Evolutionary conservation across 2,113 vertebrate genomes (phyloP).

Genomic region (Calcarius ornatus): DNA sequence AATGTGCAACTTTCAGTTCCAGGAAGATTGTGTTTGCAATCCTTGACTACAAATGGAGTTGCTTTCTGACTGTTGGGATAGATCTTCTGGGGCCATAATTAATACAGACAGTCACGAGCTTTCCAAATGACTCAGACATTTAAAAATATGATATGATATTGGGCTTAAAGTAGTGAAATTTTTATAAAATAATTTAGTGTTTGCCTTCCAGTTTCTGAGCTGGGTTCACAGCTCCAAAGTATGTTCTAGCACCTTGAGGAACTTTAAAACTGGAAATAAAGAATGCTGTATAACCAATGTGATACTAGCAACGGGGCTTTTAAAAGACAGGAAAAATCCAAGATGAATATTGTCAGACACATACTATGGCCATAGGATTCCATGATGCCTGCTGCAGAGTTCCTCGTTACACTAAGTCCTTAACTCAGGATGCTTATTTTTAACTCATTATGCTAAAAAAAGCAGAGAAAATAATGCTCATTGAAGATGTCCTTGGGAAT

Average conservation of each 20-base stretch:
- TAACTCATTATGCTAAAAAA: neutral
- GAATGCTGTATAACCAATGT: neutral
- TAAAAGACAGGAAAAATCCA: neutral
- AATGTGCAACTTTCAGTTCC: conserved; percentile 19
- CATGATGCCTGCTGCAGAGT: neutral
- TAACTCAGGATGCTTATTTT: neutral
- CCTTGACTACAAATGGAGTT: conserved; percentile 35
- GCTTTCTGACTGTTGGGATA: neutral
- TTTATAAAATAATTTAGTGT: neutral
- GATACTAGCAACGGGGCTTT: neutral
- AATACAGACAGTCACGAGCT: neutral
- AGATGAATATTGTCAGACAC: neutral
- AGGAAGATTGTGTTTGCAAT: conserved; percentile 1
- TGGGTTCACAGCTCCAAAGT: neutral
- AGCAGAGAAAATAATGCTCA: neutral
- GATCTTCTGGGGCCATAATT: conserved; percentile 7
- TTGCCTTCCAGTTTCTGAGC: neutral
- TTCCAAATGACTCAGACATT: neutral
- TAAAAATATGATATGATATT: neutral
- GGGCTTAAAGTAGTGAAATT: neutral
- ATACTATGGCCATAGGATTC: neutral
- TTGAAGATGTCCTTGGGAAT: neutral
- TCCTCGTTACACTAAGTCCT: fast-evolving
- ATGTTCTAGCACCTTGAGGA: neutral
- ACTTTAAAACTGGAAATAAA: neutral